Conservation (phyloP, 1,140 invertebrate genomes). For the Psix sp. region DNA sequence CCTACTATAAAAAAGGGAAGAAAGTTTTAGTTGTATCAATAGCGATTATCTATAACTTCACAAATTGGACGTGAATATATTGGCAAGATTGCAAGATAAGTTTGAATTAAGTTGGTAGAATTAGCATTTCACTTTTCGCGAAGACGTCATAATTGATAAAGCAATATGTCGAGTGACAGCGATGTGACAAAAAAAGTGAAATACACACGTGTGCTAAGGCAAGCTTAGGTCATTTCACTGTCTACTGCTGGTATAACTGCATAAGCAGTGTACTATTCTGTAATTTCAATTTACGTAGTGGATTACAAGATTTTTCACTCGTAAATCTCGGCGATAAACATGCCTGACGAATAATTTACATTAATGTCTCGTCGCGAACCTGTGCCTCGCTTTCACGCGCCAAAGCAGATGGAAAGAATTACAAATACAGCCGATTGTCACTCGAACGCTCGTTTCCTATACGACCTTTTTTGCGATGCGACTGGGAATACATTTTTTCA, state of each 20-base stretch:
- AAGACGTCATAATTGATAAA: slow-evolving; percentile 37
- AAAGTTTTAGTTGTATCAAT: too few species aligned
- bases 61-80: too few species aligned
- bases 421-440: slow-evolving; percentile 42
- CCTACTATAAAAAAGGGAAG: too few species aligned
- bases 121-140: slow-evolving; percentile 25
- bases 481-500: neutral
- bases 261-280: slow-evolving; percentile 25
- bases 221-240: slow-evolving; percentile 38
- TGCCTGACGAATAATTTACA: slow-evolving; percentile 44
- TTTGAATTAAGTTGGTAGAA: too few species aligned
- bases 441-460: slow-evolving; percentile 28
- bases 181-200: slow-evolving; percentile 13
- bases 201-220: slow-evolving; percentile 23
- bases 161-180: slow-evolving; percentile 16
- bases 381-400: slow-evolving; percentile 26
- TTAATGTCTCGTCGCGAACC: slow-evolving; percentile 32
- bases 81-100: too few species aligned
- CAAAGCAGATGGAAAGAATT: slow-evolving; percentile 2
- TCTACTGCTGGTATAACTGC: slow-evolving; percentile 5
- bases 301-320: slow-evolving; percentile 24
- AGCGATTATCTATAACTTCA: too few species aligned
- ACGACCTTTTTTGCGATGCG: slow-evolving; percentile 5
- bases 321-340: slow-evolving; percentile 39
- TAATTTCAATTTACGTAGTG: slow-evolving; percentile 35